A percentile compares a stretch with the other conserved stretches of the same genome.
These are phyloP conservation scores for Leptoteleia sp. DNA, from an alignment of 1,140 invertebrate genomes.

Conservation along the genomic window DNA sequence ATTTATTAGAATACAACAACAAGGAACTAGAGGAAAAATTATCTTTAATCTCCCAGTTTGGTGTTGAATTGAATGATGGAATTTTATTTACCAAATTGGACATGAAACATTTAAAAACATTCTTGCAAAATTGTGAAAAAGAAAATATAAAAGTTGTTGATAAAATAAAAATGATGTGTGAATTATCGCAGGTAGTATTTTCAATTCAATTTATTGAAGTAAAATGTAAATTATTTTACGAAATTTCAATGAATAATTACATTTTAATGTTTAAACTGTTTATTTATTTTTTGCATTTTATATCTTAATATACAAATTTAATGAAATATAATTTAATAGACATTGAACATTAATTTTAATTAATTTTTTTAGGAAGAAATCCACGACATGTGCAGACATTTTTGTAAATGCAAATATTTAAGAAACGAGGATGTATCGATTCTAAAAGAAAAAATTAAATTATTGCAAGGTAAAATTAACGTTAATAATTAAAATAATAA, in stretches of 20 bases:
- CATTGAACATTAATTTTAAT: too few relatives aligned
- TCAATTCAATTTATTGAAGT: too few relatives aligned
- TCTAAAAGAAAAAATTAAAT: constrained; percentile 7
- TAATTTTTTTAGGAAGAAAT: constrained; percentile 1
- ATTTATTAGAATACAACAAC: not conserved
- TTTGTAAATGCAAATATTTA: not conserved
- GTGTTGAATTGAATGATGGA: not conserved
- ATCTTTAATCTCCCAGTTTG: not conserved
- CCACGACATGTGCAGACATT: not conserved
- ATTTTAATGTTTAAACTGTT: not conserved
- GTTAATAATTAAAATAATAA: not conserved
- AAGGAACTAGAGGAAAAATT: constrained; percentile 1
- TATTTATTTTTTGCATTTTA: not conserved
- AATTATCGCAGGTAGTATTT: constrained; percentile 3
- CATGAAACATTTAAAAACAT: not conserved
- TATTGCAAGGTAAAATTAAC: constrained; percentile 13
- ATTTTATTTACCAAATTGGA: not conserved
- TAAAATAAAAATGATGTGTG: constrained; percentile 6
- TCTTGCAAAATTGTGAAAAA: not conserved
- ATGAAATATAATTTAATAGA: too few relatives aligned
- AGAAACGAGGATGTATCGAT: not conserved
- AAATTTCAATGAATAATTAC: not conserved
- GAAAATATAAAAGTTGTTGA: not conserved
- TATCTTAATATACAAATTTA: not conserved
- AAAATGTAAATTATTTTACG: constrained; percentile 4